Base-by-base conservation (phyloP, 2,888 invertebrate species). In the Elmis aenea region DNA sequence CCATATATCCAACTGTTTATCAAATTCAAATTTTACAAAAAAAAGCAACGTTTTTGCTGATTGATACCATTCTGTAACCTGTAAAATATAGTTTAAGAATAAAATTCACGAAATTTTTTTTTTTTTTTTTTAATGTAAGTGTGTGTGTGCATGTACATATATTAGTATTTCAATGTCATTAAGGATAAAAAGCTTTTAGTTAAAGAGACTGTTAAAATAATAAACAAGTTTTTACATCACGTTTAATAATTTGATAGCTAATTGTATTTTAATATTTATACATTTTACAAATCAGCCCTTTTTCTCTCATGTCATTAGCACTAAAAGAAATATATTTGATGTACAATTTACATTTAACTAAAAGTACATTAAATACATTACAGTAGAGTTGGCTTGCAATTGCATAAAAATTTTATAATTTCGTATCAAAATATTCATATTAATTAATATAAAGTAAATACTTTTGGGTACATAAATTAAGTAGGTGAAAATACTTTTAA, bases 261-360 rank as follows among this genome's bases (percentile, higher is more conserved):
- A 48, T 45, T 49, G 49, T 42, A 47, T 45, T 48, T 38, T 44
- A 46, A 47, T 55, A 58, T 59, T 54, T 57, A 60, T 55, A 59
- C 57, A 61, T 53, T 57, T 58, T 57, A 59, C 62, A 62, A 59
- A 61, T 64, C 64, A 64, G 64, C 66, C 64, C 64, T 64, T 64
- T 60, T 62, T 64, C 64, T 64, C 64, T 64, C 64, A 54, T 64
- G 57, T 62, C 56, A 33, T 38, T 59, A 61, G 55, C 51, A 60
- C 58, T 57, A 57, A 59, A 60, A 57, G 60, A 62, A 62, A 62
- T 60, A 61, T n/a, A n/a, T n/a, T n/a, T 61, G 59, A 63, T 55
- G 51, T 58, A 59, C 58, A 60, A 29, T 29, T 40, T 30, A 34
- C 14, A 10, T 21, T 9, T 27, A 15, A 15, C 9, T 26, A 26